Evolutionary conservation across 2,797 vertebrate genomes (phyloP), one percentile per base, ranked within the genome.

Genomic region (Lateolabrax maculatus): DNA sequence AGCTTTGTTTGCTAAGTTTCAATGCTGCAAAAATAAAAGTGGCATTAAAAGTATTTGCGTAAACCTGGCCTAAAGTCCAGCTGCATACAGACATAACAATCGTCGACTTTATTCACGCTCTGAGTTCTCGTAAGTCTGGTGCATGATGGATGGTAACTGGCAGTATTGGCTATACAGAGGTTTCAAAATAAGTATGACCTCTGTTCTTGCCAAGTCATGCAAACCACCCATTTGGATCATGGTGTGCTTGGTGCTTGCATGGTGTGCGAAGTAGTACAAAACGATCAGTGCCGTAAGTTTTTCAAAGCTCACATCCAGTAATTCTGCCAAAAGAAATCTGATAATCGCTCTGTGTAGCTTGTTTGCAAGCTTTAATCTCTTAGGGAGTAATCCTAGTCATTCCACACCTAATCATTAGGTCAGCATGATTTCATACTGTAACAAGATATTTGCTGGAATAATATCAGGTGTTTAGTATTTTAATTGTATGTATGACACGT

Each of bases 181-280:
- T 86, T 88, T 91, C 62, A 44, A 88, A 80, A 83, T 75, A 83
- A 90, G 75, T 83, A 71, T 68, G 65, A 48, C 51, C 77, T 81
- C 61, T 90, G 75, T 89, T 87, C 78, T 67, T 85, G 91, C 88
- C 84, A 90, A 90, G 75, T 85, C 87, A 89, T 82, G 87, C 83
- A 89, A 88, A 84, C 58, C 71, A 63, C 52, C 75, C 57, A 70
- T 85, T 89, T 87, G 82, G 87, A 89, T 80, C 78, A 71, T 39
- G 25, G 58, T 4, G 48, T 83, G 86, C 88, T 89, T 87, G 69
- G 89, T 87, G 75, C 79, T 31, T n/a, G n/a, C n/a, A n/a, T n/a
- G n/a, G 72, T 85, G 81, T 80, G 77, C 82, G 51, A 86, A 90
- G 56, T 62, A 60, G 52, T 71, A 89, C 86, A 87, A 83, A 90